These are phyloP conservation scores for Agrenia bidenticulata DNA, from an alignment of 2,888 invertebrate species.

Conservation along the genomic window DNA sequence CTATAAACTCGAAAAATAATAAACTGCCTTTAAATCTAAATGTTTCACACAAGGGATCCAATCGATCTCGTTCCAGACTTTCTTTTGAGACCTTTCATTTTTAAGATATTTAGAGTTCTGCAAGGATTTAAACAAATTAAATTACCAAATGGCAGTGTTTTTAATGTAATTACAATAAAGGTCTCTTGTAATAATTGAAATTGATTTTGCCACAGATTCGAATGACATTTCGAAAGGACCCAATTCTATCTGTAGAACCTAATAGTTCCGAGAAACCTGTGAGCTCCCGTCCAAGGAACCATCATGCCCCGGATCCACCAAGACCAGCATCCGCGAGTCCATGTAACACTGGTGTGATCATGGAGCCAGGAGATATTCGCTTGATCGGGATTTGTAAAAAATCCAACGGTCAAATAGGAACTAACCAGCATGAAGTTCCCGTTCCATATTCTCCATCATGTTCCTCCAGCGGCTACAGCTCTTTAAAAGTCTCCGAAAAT, in stretches of 20 bases:
- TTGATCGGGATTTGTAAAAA: constrained; percentile 32
- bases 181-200: too few species aligned
- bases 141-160: too few species aligned
- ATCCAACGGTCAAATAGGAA: not conserved
- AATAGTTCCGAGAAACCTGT: constrained; percentile 42
- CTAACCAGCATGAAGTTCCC: constrained; percentile 28
- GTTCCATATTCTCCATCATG: constrained; percentile 48
- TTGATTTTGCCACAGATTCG: constrained; percentile 45
- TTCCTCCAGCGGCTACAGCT: constrained; percentile 50
- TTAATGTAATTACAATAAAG: too few species aligned
- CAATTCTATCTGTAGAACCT: constrained; percentile 41
- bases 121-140: too few species aligned
- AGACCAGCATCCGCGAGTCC: constrained; percentile 16
- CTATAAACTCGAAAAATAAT: too few species aligned
- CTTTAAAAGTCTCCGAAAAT: constrained; percentile 38
- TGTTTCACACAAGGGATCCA: too few species aligned
- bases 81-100: too few species aligned
- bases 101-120: too few species aligned
- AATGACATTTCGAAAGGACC: constrained; percentile 51
- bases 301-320: constrained; percentile 51
- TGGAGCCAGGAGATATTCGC: constrained; percentile 28
- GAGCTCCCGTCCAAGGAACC: constrained; percentile 42
- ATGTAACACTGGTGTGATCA: constrained; percentile 24
- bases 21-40: too few species aligned
- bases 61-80: too few species aligned